Conservation (phyloP, 2,888 invertebrate species). For the Sminthurides aquaticus region DNA sequence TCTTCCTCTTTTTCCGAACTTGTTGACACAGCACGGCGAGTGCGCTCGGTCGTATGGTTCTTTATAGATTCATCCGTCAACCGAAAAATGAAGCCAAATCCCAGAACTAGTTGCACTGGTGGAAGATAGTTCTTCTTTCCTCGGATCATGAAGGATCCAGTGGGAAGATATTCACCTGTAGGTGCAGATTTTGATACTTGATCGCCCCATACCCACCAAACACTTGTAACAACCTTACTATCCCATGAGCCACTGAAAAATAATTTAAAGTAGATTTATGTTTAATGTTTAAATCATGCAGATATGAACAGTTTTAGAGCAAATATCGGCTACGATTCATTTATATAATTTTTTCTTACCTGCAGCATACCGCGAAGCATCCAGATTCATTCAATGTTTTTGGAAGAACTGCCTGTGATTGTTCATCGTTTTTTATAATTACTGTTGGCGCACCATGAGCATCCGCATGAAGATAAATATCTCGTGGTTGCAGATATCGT, state of each 20-base stretch:
- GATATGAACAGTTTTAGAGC: no score
- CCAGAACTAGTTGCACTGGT: conserved; percentile 83
- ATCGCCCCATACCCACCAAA: conserved; percentile 93
- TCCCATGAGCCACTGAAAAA: conserved; percentile 89
- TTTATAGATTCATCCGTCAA: conserved; percentile 84
- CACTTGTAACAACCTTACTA: conserved; percentile 87
- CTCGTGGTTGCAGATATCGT: conserved; percentile 71
- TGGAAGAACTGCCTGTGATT: conserved; percentile 70
- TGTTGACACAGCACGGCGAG: conserved; percentile 15
- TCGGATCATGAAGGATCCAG: conserved; percentile 94
- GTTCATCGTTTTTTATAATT: conserved; percentile 73
- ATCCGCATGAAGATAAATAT: conserved; percentile 96
- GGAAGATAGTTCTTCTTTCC: conserved; percentile 96
- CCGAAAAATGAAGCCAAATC: conserved; percentile 84
- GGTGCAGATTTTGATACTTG: conserved; percentile 98
- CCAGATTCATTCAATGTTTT: conserved; percentile 93
- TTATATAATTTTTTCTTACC: conserved; percentile 48
- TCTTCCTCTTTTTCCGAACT: conserved; percentile 2
- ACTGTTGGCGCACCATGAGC: conserved; percentile 86
- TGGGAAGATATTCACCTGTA: conserved; percentile 90
- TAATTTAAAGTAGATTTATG: no score
- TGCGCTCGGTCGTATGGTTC: conserved; percentile 46
- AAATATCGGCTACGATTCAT: no score
- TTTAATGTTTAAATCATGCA: no score
- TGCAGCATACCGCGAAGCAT: conserved; percentile 88